Evolutionary conservation across 2,797 vertebrate genomes (phyloP).

Genomic region (Sebastes melanostomus): DNA sequence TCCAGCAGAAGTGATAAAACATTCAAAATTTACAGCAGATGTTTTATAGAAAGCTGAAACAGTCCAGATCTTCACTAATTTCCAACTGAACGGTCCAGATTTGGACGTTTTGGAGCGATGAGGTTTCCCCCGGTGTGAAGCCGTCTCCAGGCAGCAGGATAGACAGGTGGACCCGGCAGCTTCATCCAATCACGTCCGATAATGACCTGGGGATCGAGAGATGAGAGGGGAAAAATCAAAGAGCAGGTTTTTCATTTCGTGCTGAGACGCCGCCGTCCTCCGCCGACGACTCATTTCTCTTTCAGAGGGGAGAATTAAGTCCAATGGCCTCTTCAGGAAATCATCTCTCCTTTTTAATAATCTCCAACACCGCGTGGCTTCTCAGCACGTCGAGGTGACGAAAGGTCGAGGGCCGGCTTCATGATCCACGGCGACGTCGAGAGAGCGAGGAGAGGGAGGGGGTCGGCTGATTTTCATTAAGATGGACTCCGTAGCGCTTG

Average conservation of each 20-base stretch:
- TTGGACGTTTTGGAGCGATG: neutral
- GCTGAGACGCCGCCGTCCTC: neutral
- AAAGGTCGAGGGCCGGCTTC: constrained; percentile 27
- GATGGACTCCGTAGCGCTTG: constrained; percentile 64
- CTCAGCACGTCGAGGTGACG: neutral
- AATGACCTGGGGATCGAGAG: constrained; percentile 36
- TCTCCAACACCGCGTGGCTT: neutral
- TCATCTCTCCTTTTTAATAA: constrained; percentile 38
- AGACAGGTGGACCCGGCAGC: neutral
- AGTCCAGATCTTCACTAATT: neutral
- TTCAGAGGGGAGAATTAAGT: constrained; percentile 36
- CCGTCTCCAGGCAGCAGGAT: neutral
- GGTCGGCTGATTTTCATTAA: constrained; percentile 72
- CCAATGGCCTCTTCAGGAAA: constrained; percentile 23
- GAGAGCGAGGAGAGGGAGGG: neutral
- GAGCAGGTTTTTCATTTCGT: constrained; percentile 38
- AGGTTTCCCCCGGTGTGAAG: neutral
- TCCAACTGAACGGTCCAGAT: neutral
- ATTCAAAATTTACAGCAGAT: neutral
- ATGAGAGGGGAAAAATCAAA: neutral
- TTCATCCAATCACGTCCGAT: constrained; percentile 40
- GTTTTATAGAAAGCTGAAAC: neutral
- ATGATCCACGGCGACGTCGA: neutral
- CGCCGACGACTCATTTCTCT: neutral
- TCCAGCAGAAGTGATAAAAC: neutral